Percentiles rank a stretch among this genome's conserved stretches.
Evolutionary conservation across 2,797 vertebrate species (phyloP).

Genomic region (Pempheris klunzingeri): DNA sequence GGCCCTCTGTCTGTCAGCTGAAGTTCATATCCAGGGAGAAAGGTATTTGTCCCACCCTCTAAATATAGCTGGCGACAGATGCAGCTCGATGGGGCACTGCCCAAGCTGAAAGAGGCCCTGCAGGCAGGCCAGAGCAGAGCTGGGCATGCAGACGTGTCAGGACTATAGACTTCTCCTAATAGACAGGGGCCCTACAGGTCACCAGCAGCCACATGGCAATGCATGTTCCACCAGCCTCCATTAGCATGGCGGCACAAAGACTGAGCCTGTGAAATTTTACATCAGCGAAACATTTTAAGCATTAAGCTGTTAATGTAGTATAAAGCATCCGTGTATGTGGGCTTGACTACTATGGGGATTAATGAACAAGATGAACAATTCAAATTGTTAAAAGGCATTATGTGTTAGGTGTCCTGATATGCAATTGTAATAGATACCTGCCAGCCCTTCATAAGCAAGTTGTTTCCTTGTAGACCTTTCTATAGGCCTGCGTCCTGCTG

Average conservation of each 20-base stretch:
- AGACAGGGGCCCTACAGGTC: slow-evolving; percentile 61
- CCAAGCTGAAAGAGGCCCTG: slow-evolving; percentile 61
- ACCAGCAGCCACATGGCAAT: slow-evolving; percentile 45
- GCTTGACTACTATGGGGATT: background rate
- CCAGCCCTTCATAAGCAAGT: slow-evolving; percentile 21
- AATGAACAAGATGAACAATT: slow-evolving; percentile 4
- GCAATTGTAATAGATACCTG: slow-evolving; percentile 28
- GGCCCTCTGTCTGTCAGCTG: slow-evolving; percentile 72
- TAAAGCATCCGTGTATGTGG: background rate
- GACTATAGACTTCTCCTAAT: slow-evolving; percentile 66
- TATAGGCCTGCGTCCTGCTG: slow-evolving; percentile 20
- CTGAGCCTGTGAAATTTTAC: background rate
- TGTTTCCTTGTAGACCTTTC: slow-evolving; percentile 21
- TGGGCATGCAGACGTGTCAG: slow-evolving; percentile 66
- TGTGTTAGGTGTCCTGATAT: slow-evolving; percentile 11
- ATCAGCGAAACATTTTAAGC: background rate
- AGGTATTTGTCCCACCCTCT: slow-evolving; percentile 81
- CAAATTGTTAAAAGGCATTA: background rate
- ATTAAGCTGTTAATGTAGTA: background rate
- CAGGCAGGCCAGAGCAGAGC: slow-evolving; percentile 57
- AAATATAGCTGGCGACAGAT: slow-evolving; percentile 86
- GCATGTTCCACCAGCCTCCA: slow-evolving; percentile 29
- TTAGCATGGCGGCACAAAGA: slow-evolving; percentile 21
- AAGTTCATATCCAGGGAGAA: slow-evolving; percentile 78
- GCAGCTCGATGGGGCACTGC: slow-evolving; percentile 76